Percentiles rank a stretch among this genome's conserved stretches.
Evolutionary conservation across 2,888 invertebrate species (phyloP).

Genomic region (Metopia argyrocephala): DNA sequence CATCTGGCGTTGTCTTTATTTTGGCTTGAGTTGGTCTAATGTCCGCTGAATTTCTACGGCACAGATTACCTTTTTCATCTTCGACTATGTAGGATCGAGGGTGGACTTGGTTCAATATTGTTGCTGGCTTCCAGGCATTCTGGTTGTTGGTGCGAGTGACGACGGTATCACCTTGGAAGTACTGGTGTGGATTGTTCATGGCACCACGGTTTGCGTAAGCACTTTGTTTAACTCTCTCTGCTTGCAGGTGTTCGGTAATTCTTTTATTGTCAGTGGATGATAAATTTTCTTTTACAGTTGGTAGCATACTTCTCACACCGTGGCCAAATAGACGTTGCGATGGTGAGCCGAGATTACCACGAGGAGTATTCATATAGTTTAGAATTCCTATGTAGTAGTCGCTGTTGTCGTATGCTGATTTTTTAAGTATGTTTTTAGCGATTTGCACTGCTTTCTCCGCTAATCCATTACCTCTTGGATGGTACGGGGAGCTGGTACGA

Average conservation of each 20-base stretch:
- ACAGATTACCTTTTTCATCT: too few species aligned
- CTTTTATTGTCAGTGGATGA: neutral
- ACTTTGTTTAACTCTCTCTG: slow-evolving; percentile 14
- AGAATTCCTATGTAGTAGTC: slow-evolving; percentile 26
- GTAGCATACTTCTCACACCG: neutral
- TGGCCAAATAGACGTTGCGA: slow-evolving; percentile 22
- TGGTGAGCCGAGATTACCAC: slow-evolving; percentile 22
- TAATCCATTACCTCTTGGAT: slow-evolving; percentile 33
- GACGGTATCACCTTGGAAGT: neutral
- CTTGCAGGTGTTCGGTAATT: neutral
- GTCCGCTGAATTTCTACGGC: too few species aligned
- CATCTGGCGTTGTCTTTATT: too few species aligned
- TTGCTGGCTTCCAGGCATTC: slow-evolving; percentile 11
- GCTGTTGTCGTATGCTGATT: slow-evolving; percentile 26
- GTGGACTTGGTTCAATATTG: too few species aligned
- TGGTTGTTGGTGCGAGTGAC: neutral
- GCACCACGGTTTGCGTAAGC: slow-evolving; percentile 13
- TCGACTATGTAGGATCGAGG: too few species aligned
- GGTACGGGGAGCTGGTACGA: slow-evolving; percentile 23
- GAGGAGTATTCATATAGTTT: slow-evolving; percentile 35
- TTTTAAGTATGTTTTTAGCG: slow-evolving; percentile 26
- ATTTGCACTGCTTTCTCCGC: slow-evolving; percentile 31
- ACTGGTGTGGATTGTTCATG: neutral
- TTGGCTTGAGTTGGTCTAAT: too few species aligned
- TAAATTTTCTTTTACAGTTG: neutral